Conservation (phyloP, 2,797 vertebrate species). For the Cyprinodon diabolis region DNA sequence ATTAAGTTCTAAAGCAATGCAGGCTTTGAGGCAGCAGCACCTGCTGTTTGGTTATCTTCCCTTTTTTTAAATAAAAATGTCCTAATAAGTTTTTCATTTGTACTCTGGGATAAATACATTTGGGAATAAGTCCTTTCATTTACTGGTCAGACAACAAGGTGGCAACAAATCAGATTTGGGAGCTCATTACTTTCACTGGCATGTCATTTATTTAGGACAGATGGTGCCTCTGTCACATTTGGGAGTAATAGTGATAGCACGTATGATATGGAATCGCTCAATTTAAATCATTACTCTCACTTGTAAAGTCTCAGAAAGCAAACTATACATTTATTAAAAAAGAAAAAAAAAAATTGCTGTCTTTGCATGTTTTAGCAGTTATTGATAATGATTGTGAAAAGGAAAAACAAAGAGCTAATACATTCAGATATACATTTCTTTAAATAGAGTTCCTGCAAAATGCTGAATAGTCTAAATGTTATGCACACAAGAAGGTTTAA, state of each 20-base stretch:
- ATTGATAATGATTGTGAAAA: neutral
- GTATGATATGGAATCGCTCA: neutral
- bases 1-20: neutral
- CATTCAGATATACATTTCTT: too few species aligned
- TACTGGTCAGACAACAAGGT: constrained; percentile 15
- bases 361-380: neutral
- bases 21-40: neutral
- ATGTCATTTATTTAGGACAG: constrained; percentile 40
- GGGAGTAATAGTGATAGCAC: constrained; percentile 18
- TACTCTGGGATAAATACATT: neutral
- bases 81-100: neutral
- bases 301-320: neutral
- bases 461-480: too few species aligned
- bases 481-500: too few species aligned
- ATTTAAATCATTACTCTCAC: neutral
- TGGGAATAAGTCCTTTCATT: constrained; percentile 4
- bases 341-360: neutral
- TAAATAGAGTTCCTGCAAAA: too few species aligned
- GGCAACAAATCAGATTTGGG: constrained; percentile 23
- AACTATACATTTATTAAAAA: neutral
- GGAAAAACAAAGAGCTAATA: too few species aligned
- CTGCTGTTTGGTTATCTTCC: neutral
- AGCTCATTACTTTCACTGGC: constrained; percentile 17
- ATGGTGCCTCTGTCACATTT: constrained; percentile 51
- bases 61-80: neutral